Base-by-base conservation (phyloP, 2,888 invertebrate genomes). In the Liodrosophila aerea region DNA sequence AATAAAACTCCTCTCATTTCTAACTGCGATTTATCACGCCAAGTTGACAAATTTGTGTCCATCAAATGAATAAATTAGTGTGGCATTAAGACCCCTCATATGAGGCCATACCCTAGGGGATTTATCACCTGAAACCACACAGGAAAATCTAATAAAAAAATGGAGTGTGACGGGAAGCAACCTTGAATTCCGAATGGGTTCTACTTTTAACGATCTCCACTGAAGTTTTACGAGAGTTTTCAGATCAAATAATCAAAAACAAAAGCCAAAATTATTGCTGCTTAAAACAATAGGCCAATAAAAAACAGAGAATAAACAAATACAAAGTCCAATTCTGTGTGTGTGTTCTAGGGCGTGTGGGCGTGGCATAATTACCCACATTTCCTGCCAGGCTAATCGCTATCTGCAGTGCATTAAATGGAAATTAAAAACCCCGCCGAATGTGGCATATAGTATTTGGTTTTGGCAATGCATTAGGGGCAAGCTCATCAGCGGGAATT, bases 401-500 rank as follows among this genome's bases (percentile, higher is more conserved):
- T 46, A 50, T 49, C 13, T 44, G 33, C 41, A 18, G n/a, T 59
- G 44, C 60, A 73, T 76, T 65, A 64, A 80, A 83, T 67, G 67
- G 74, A 76, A 80, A 83, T 68, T 49, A 52, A 76, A 80, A 66
- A 59, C 81, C 51, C 15, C 27, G 2, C 18, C 15, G 13, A 22
- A 9, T n/a, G n/a, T 18, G 29, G 16, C 37, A 16, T 8, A 13
- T 29, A 2, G 11, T 41, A 30, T 64, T 50, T 64, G 68, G 58
- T 77, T 81, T 70, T 64, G 47, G 40, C 59, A 75, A 64, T 61
- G 76, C 76, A 78, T 76, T 77, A 71, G 64, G 50, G 22, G 16
- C 36, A 30, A n/a, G 40, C 54, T 64, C 70, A 47, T 58, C 58
- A 39, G 40, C 41, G 45, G 5, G 45, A 12, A n/a, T 52, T 36